Base-by-base conservation (phyloP, 1,140 invertebrate species). In the Leptinotarsa defecta region DNA sequence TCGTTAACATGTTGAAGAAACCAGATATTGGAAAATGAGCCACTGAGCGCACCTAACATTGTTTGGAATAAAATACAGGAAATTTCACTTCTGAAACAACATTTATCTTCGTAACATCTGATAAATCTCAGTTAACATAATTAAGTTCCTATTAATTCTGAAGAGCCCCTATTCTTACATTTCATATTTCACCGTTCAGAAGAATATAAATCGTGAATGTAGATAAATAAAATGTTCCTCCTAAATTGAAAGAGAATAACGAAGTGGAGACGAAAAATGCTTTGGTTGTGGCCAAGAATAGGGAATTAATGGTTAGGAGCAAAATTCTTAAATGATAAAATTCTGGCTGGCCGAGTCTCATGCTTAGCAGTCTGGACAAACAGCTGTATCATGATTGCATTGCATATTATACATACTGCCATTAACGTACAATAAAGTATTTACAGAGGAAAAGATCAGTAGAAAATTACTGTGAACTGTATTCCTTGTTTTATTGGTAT, bases 81-180 rank as follows among this genome's bases (percentile, higher is more conserved):
- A 57, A 57, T 17, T 57, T 19, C 13, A 15, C 52, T 57, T 15
- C 52, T 57, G 52, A 0, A 57, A 57, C 52, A 65, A 65, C 63
- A 65, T 65, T 27, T 22, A 65, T 65, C 63, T 65, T 65, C 63
- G 20, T 65, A 65, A 65, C 63, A 20, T 15, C 20, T 22, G 63
- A 19, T 20, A 65, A 65, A 65, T 65, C 24, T 20, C 19, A 65
- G 24, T 65, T 13, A 65, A 22, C 22, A 27, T 65, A 65, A 65
- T 65, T 65, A 65, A 65, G 19, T 22, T 22, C 17, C 63, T 20
- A 22, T 17, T 65, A 27, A 65, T 19, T 65, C 24, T 22, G 20
- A 27, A 20, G 22, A 65, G 63, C 63, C 13, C 63, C 24, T 34
- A 22, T 20, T 65, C 63, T 15, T 17, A 57, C 49, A 57, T 57